Base-by-base conservation (phyloP, 2,797 vertebrate genomes). In the Xerus rutilus region DNA sequence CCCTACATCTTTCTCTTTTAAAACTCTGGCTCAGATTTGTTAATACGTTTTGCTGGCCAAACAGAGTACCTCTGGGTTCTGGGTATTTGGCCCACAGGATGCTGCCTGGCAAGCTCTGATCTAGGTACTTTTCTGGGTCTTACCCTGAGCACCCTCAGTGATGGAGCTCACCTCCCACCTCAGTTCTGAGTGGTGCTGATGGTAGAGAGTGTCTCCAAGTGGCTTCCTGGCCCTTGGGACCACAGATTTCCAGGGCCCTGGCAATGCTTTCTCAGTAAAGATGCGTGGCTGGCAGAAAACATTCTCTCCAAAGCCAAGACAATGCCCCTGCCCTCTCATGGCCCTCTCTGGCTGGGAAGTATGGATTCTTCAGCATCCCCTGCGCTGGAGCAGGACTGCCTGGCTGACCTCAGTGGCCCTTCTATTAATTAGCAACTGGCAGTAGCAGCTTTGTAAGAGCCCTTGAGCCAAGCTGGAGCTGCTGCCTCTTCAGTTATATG, bases 391-490 rank as follows among this genome's bases (percentile, higher is more conserved):
- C 81, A 88, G 54, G 67, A 45, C 87, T 25, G 82, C 79, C 96
- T 96, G 93, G 96, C 84, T 18, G 3, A 93, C 95, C 76, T 94
- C 85, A 4, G 97, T 89, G 47, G 93, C 97, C 97, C 96, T 97
- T 96, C 94, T 87, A 94, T 97, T 96, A 97, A 98, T 97, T 96
- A 96, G 94, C 76, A 94, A 91, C 95, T 94, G 95, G 93, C 97
- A 96, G 89, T 9, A 62, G 52, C 96, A 88, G 89, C 69, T 92
- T 74, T 43, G 69, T 76, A 84, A 95, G 94, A 82, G 73, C 39
- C 88, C 81, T 95, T 59, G 77, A 95, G 96, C 70, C 89, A 92
- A 84, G 83, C 65, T 30, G 72, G 83, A 91, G 62, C 84, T 2
- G 64, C 35, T 64, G 15, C 62, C 89, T 81, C 90, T 69, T 89